A percentile compares a stretch with the other conserved stretches of the same genome.
Conservation (phyloP, 2,888 invertebrate species). For the Ophioninae sp. region DNA sequence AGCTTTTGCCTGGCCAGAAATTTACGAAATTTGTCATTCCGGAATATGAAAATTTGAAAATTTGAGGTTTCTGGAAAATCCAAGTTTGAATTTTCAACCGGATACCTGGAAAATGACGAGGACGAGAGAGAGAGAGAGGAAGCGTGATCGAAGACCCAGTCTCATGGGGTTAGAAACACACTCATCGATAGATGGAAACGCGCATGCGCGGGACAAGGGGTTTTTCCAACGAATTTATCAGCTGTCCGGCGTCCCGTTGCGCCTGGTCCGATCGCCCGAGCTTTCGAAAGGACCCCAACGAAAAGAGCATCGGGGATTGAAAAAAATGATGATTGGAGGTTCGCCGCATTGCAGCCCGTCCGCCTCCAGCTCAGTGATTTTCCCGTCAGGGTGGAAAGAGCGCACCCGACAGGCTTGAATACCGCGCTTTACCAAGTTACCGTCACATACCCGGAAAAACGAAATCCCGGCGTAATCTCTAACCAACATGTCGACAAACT, state of each 20-base stretch:
- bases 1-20: too few relatives aligned
- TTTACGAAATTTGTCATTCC: too few relatives aligned
- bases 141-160: neutral
- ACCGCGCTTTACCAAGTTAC: neutral
- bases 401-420: slow-evolving; percentile 10
- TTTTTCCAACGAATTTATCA: slow-evolving; percentile 52
- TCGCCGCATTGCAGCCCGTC: slow-evolving; percentile 33
- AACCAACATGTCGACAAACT: slow-evolving; percentile 20
- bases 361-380: slow-evolving; percentile 32
- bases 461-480: slow-evolving; percentile 35
- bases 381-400: neutral
- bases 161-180: neutral
- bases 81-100: too few relatives aligned
- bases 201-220: slow-evolving; percentile 22
- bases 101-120: slow-evolving; percentile 22
- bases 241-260: slow-evolving; percentile 18
- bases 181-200: neutral
- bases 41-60: too few relatives aligned
- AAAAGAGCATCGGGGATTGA: slow-evolving; percentile 45
- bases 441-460: slow-evolving; percentile 29
- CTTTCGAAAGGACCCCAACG: slow-evolving; percentile 25
- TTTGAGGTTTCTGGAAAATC: too few relatives aligned
- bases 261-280: slow-evolving; percentile 13
- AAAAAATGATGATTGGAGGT: slow-evolving; percentile 52
- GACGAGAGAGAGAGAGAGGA: too few relatives aligned